Conservation (phyloP, 2,113 vertebrate genomes). For the Pelobates fuscus region DNA sequence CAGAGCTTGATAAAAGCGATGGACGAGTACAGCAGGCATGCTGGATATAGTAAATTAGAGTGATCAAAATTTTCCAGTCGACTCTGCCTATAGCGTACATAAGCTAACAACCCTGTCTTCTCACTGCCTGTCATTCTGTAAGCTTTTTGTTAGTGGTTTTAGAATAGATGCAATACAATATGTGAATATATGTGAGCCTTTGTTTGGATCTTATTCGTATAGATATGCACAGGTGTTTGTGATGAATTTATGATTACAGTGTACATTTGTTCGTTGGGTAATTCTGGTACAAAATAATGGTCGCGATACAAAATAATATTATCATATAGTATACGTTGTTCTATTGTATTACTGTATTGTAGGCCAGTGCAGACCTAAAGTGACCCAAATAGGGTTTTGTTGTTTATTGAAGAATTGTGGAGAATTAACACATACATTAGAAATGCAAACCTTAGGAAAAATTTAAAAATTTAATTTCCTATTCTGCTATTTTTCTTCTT, state of each 20-base stretch:
- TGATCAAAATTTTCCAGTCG: constrained; percentile 98
- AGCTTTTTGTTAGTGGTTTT: constrained; percentile 68
- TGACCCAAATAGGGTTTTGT: too few relatives aligned
- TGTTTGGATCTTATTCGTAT: constrained; percentile 17
- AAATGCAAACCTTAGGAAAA: too few relatives aligned
- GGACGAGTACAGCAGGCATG: constrained; percentile 81
- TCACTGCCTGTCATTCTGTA: constrained; percentile 78
- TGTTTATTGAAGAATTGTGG: too few relatives aligned
- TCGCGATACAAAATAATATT: too few relatives aligned
- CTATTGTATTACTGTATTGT: too few relatives aligned
- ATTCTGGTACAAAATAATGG: too few relatives aligned
- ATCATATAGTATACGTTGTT: too few relatives aligned
- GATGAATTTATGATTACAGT: constrained; percentile 6
- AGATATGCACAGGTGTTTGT: constrained; percentile 11
- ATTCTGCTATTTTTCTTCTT: too few relatives aligned
- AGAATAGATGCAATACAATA: constrained; percentile 71
- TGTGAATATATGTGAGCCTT: constrained; percentile 55
- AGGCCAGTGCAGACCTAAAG: too few relatives aligned
- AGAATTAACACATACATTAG: too few relatives aligned
- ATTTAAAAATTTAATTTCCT: too few relatives aligned
- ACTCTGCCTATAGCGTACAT: constrained; percentile 87
- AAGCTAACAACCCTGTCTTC: constrained; percentile 94
- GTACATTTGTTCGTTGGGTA: neutral
- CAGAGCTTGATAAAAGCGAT: constrained; percentile 92
- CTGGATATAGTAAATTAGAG: constrained; percentile 98